These are phyloP conservation scores for Frieseomelitta varia DNA, from an alignment of 1,140 invertebrate genomes.

Conservation along the genomic window DNA sequence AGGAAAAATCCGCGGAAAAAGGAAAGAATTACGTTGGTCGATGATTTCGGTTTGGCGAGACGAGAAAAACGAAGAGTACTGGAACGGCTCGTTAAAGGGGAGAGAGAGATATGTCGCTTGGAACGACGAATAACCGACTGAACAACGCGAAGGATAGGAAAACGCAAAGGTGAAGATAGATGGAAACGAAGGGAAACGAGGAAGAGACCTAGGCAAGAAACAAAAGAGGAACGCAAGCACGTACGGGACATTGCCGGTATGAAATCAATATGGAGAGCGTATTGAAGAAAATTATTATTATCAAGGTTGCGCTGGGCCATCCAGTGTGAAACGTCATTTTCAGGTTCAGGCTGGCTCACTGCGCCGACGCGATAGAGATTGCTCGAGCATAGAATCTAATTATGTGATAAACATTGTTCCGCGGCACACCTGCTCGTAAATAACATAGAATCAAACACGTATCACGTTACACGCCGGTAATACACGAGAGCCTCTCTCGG, in stretches of 20 bases:
- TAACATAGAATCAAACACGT: slow-evolving; percentile 70
- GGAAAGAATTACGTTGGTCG: not conserved
- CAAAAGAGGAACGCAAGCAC: not conserved
- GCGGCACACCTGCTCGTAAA: slow-evolving; percentile 65
- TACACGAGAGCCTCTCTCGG: slow-evolving; percentile 40
- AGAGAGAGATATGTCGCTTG: not conserved
- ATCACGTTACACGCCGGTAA: slow-evolving; percentile 65
- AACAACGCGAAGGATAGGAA: not conserved
- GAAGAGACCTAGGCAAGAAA: too few relatives aligned
- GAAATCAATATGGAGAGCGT: slow-evolving; percentile 60
- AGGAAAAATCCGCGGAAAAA: too few relatives aligned
- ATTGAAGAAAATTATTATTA: slow-evolving; percentile 59
- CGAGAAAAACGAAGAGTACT: not conserved
- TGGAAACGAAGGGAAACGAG: not conserved
- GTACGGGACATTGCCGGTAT: slow-evolving; percentile 10
- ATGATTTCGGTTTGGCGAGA: not conserved
- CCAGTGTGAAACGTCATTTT: slow-evolving; percentile 53
- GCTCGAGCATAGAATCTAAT: slow-evolving; percentile 66
- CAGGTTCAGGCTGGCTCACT: slow-evolving; percentile 1
- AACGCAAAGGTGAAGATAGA: not conserved
- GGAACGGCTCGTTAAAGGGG: not conserved
- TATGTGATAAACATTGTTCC: slow-evolving; percentile 70
- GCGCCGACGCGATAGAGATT: slow-evolving; percentile 58
- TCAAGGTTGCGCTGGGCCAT: slow-evolving; percentile 17
- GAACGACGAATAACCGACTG: not conserved